Conservation (phyloP, 2,888 invertebrate genomes). For the Yponomeuta malinellus region DNA sequence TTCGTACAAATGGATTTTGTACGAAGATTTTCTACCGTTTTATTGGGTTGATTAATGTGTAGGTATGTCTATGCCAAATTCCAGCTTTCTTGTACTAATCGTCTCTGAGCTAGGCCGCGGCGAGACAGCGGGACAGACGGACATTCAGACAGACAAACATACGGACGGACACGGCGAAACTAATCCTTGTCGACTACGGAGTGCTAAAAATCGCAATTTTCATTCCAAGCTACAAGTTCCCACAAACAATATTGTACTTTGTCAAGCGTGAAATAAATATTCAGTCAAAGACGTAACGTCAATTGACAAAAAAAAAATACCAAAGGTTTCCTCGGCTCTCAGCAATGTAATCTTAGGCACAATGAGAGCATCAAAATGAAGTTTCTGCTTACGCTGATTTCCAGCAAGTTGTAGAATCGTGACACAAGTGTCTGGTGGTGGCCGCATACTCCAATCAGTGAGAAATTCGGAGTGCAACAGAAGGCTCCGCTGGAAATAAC, state of each 20-base stretch:
- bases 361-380: constrained; percentile 8
- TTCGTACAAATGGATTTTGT: no score
- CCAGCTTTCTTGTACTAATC: no score
- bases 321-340: background rate
- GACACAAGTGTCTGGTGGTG: constrained; percentile 45
- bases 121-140: no score
- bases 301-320: background rate
- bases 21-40: no score
- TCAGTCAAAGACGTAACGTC: background rate
- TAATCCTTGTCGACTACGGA: no score
- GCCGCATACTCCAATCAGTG: constrained; percentile 31
- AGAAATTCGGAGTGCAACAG: background rate
- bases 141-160: no score
- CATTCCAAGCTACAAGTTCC: background rate
- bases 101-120: no score
- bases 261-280: constrained; percentile 1
- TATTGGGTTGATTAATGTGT: no score
- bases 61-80: no score
- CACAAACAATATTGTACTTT: background rate
- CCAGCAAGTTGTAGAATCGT: constrained; percentile 39
- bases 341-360: constrained; percentile 4
- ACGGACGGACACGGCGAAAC: no score
- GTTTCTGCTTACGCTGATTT: constrained; percentile 37
- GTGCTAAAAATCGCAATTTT: background rate
- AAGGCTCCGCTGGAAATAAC: background rate